Evolutionary conservation across 2,888 invertebrate species (phyloP), one percentile per base, ranked within the genome.

Genomic region (Anodontia alba): DNA sequence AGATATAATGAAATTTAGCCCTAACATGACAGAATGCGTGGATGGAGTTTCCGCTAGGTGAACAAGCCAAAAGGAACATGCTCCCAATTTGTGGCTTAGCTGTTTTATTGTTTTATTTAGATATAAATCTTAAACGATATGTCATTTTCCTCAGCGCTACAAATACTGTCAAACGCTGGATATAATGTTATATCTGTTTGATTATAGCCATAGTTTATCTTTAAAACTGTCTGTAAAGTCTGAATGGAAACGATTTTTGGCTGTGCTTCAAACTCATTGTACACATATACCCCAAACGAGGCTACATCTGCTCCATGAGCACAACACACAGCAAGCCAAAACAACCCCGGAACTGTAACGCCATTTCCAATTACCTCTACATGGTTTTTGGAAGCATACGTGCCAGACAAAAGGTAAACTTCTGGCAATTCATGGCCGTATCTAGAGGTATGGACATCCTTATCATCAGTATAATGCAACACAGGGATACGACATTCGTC

Each of bases 241-340:
- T 89, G 86, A 1, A 92, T 81, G 1, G 92, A 90, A 0, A 90
- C 88, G 7, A 87, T 79, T 5, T 84, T 83, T 26, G 91, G 89
- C 43, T 79, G 78, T 43, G 86, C 81, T 49, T 89, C 80, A 38
- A 82, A 88, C n/a, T 84, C 81, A 78, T 92, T 92, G 42, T 87
- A 76, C 20, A 88, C 86, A 80, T 91, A 91, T n/a, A 91, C 76
- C 29, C 91, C 89, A 76, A 91, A 92, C 42, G 91, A 90, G 33
- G 86, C 79, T 5, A 89, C 87, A 17, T 88, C 80, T 26, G 86
- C 88, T 1, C 88, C 88, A 54, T 84, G 86, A n/a, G 90, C 87
- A 76, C 92, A 92, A 72, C 92, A 92, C 10, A 87, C 91, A 36
- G 90, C 88, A 74, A 90, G 75, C 92, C 92, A 92, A 66, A 91